Evolutionary conservation across 2,888 invertebrate species (phyloP), one percentile per base, ranked within the genome.

Genomic region (Heliconius cydno): DNA sequence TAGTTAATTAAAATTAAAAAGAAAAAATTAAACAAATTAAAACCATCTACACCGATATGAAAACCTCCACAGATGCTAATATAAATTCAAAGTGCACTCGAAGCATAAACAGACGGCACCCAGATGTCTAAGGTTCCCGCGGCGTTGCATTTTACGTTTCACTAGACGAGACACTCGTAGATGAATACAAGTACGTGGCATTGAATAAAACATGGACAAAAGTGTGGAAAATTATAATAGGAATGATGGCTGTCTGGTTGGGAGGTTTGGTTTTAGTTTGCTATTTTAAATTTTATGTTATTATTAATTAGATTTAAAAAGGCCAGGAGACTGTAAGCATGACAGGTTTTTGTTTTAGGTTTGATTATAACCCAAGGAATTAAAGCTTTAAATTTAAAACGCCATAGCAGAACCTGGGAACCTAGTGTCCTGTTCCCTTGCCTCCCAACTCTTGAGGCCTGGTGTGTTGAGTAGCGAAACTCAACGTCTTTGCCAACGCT

Each of bases 41-140:
- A 68, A 68, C 12, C 10, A 1, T 41, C 13, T 82, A 72, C 30
- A 9, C 5, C 52, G 6, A 57, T 30, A 34, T 52, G 30, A 72
- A 57, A 72, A 34, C n/a, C 30, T 57, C 72, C 52, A 28, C 72
- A 57, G 72, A 30, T 72, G 70, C 60, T 77, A 71, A 71, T 63
- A 77, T 71, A 68, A 63, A 77, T 77, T 77, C 70, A 71, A 77
- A 77, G 63, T 65, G 77, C 77, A 71, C 41, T 60, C 57, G 34
- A 28, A 77, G 60, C 63, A 77, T 70, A 70, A 77, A 77, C 77
- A 77, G 70, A 70, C 63, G 60, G 41, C 70, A 70, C 60, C 19
- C 68, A 63, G 70, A 77, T 77, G 77, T 77, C 41, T 70, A 41
- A 28, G 41, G 74, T 75, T 75, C 28, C 65, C 60, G 60, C 76